Base-by-base conservation (phyloP, 2,797 vertebrate species). In the Tolypeutes matacus region DNA sequence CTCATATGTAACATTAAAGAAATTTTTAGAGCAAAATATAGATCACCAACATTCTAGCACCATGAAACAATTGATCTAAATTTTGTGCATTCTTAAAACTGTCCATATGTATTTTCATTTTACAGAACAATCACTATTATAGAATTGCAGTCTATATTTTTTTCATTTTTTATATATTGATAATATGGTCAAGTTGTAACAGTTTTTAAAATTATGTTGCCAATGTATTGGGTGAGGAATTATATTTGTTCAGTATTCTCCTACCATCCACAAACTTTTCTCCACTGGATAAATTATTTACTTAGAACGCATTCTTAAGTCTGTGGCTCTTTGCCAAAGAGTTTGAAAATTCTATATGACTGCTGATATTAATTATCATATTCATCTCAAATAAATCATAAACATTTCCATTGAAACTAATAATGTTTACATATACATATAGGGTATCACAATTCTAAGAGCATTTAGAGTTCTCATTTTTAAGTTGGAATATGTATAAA, bases 1-100 rank as follows among this genome's bases (percentile, higher is more conserved):
- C 18, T 93, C 15, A 70, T 69, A 46, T 93, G 31, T 56, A 92
- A 88, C 51, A 85, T 36, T 75, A 78, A 90, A 93, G 62, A 86
- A 65, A 89, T 70, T 39, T 75, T 82, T 77, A 84, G 51, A 76
- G 20, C 65, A 56, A 91, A 94, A 96, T 76, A 77, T 8, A 56
- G 3, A 89, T 34, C 23, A 60, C 53, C 49, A 25, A 69, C 6
- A 80, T 72, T 2, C 11, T 51, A 96, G 34, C 12, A 64, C 12
- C 27, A 65, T 82, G 49, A 65, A 92, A 6, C 42, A 58, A 56
- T 49, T 75, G 29, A 88, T 80, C 2, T 34, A 76, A 86, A 76
- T 88, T 84, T 58, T 92, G 36, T 70, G 25, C 58, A n/a, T 73
- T 85, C 58, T 70, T 56, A 84, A 81, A 58, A 78, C 36, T 75